Evolutionary conservation across 2,113 vertebrate genomes (phyloP).

Genomic region (Lanius ludovicianus): DNA sequence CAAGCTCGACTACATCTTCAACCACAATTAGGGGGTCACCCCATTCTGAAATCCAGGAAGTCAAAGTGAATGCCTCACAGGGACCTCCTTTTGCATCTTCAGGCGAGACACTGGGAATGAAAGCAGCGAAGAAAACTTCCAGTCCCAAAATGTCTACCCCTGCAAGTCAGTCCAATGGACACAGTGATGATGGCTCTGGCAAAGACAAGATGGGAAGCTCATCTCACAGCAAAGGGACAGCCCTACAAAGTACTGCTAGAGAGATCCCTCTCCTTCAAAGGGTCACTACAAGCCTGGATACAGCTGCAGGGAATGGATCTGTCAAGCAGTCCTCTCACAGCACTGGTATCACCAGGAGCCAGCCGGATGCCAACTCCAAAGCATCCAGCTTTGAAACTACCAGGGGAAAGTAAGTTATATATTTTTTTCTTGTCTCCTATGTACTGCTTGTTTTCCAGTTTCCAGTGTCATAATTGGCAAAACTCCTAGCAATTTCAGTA

Average conservation of each 20-base stretch:
- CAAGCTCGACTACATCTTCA: neutral
- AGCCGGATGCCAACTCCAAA: constrained; percentile 10
- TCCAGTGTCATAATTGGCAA: neutral
- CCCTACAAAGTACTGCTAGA: constrained; percentile 17
- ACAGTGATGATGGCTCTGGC: neutral
- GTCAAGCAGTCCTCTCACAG: neutral
- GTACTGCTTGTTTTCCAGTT: neutral
- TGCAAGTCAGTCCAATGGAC: neutral
- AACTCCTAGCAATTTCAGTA: neutral
- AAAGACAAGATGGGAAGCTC: neutral
- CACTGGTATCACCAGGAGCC: neutral
- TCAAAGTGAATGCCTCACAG: neutral
- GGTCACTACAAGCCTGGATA: neutral
- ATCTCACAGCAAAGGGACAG: neutral
- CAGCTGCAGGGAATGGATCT: neutral
- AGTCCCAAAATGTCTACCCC: neutral
- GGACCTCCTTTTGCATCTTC: neutral
- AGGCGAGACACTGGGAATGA: neutral
- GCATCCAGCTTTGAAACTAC: constrained; percentile 68
- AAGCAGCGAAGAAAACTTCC: neutral
- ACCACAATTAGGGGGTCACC: neutral
- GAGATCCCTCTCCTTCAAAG: neutral
- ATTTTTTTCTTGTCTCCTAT: neutral
- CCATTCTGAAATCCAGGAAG: neutral
- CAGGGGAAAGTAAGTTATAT: constrained; percentile 71